A percentile compares a stretch with the other conserved stretches of the same genome.
phyloP scores from a whole-genome alignment of 2,113 vertebrate species.

The Garra rufa region DNA sequence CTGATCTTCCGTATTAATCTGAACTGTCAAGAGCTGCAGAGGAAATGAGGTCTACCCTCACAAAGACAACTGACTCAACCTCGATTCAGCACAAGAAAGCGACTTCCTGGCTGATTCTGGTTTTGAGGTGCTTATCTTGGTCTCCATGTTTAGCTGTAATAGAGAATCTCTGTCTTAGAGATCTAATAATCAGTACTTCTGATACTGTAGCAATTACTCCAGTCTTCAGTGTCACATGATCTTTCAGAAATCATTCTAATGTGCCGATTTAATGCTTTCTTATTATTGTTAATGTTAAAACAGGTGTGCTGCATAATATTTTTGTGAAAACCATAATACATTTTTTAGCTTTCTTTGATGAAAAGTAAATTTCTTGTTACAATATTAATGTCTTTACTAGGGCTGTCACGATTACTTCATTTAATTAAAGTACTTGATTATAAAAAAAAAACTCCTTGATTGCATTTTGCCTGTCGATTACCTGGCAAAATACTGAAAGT shows the following conservation, averaged over 20 bases:
- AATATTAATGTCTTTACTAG: too few species aligned
- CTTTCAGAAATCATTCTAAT: not conserved
- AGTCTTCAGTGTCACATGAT: not conserved
- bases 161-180: not conserved
- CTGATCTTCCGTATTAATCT: conserved; percentile 46
- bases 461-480: too few species aligned
- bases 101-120: not conserved
- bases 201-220: not conserved
- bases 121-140: not conserved
- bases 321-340: too few species aligned
- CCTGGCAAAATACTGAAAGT: too few species aligned
- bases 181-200: not conserved
- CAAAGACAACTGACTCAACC: conserved; percentile 29
- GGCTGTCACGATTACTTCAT: too few species aligned
- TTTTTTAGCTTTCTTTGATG: too few species aligned
- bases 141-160: not conserved
- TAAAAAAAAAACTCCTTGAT: too few species aligned
- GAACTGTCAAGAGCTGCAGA: conserved; percentile 13
- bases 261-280: not conserved
- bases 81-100: conserved; percentile 31
- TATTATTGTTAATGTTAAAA: not conserved
- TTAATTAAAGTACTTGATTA: too few species aligned
- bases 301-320: too few species aligned
- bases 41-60: conserved; percentile 13
- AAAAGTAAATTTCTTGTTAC: too few species aligned